Percentiles rank a stretch among this genome's conserved stretches.
These are phyloP conservation scores for Hydrozoanthus gracilis DNA, from an alignment of 92 coral and sea anemone species.

Conservation along the genomic window DNA sequence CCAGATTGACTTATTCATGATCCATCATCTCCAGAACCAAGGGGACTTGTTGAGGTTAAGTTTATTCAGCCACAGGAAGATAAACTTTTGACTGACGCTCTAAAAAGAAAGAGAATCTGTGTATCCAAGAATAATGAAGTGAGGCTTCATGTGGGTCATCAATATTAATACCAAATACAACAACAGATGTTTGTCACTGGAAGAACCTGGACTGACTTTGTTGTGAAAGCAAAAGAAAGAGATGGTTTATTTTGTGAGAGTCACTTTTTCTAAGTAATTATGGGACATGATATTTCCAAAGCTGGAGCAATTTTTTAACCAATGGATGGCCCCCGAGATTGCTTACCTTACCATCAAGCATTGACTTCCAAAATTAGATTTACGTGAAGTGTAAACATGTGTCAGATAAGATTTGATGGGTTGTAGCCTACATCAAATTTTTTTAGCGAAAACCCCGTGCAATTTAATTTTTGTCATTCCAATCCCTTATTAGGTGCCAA, in stretches of 20 bases:
- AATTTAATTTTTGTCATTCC: too few relatives aligned
- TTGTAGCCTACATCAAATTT: too few relatives aligned
- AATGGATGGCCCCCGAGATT: conserved; percentile 60
- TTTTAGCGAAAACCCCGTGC: too few relatives aligned
- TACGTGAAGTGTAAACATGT: too few relatives aligned
- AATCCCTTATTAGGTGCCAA: too few relatives aligned
- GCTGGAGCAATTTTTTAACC: conserved; percentile 51
- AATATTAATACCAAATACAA: conserved; percentile 38
- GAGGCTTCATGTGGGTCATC: conserved; percentile 1
- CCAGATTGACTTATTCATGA: conserved; percentile 43
- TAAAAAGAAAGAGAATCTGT: conserved; percentile 19
- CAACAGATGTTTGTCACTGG: conserved; percentile 42
- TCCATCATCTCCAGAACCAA: conserved; percentile 5
- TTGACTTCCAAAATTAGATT: conserved; percentile 35
- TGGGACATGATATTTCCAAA: conserved; percentile 56
- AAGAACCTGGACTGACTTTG: conserved; percentile 7
- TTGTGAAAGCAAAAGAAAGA: conserved; percentile 1
- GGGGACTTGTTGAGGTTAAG: conserved; percentile 32
- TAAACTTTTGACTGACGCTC: conserved; percentile 24
- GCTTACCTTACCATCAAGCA: conserved; percentile 46
- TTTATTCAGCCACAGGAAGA: conserved; percentile 25
- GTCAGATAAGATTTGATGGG: too few relatives aligned
- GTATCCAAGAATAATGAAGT: not conserved
- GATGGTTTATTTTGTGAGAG: conserved; percentile 52
- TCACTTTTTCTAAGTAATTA: conserved; percentile 43